Evolutionary conservation across 1,140 invertebrate genomes (phyloP), one percentile per base, ranked within the genome.

Genomic region (Drosophila sucinea): DNA sequence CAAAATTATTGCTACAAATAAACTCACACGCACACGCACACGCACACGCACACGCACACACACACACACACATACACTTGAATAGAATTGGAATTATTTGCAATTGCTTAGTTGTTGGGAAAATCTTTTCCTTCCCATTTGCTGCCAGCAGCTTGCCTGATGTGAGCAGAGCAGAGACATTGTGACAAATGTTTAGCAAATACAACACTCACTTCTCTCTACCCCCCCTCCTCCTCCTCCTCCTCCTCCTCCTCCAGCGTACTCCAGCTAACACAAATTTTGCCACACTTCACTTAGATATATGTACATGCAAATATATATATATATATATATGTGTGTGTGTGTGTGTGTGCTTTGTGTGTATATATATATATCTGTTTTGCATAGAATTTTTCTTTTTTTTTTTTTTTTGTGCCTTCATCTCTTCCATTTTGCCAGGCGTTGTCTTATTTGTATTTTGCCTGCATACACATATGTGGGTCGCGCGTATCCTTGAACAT

Each of bases 141-240:
- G 47, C 74, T 77, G 47, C 74, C 67, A 77, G 32, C 60, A 33
- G 56, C 60, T 51, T 68, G 82, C 81, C 23, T 58, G 56, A 35
- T 57, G 5, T 35, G 30, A 74, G 81, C 66, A 70, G 69, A 29
- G 62, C 33, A 51, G 7, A 35, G 73, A 68, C 66, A 76, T 70
- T 87, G 82, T 85, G 83, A 85, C 79, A 87, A 82, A 87, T 87
- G 82, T 73, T 87, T 79, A 79, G 83, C 79, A 87, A 79, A 79
- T 79, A 72, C 38, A 47, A 32, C 29, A 67, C 60, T 61, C 68
- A 63, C 67, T 62, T 73, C 29, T 17, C 17, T 17, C 17, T 17
- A 25, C 38, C 33, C 54, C 33, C 10, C 35, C 47, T 57, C 17
- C 54, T 17, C 35, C 3, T 38, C 8, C 30, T 40, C 35, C 10